Conservation (phyloP, 2,888 invertebrate genomes). For the Drosophila planitibia region DNA sequence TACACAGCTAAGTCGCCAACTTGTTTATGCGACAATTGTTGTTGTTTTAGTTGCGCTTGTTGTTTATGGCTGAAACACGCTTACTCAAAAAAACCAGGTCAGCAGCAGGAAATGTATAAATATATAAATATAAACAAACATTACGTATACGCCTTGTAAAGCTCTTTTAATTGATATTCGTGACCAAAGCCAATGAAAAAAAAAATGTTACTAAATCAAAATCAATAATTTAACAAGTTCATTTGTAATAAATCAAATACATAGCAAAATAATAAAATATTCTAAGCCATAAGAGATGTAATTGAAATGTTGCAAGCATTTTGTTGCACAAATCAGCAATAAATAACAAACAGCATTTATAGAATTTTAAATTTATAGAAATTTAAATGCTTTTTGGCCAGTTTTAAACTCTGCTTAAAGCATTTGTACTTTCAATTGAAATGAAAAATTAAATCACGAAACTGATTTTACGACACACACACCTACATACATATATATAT, state of each 20-base stretch:
- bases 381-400: background rate
- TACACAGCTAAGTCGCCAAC: conserved; percentile 38
- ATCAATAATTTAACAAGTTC: conserved; percentile 30
- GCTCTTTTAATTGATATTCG: conserved; percentile 54
- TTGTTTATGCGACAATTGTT: conserved; percentile 29
- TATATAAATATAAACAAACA: background rate
- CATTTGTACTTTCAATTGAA: background rate
- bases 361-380: background rate
- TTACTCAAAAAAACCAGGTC: conserved; percentile 31
- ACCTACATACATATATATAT: too few species aligned
- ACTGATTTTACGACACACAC: background rate
- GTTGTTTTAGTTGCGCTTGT: conserved; percentile 6
- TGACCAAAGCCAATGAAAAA: conserved; percentile 6
- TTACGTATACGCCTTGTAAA: conserved; percentile 40
- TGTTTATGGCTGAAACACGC: conserved; percentile 25
- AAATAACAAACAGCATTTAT: background rate
- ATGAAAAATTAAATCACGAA: background rate
- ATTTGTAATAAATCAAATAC: conserved; percentile 12
- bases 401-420: conserved; percentile 3
- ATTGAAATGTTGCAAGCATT: conserved; percentile 21
- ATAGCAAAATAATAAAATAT: conserved; percentile 2
- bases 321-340: conserved; percentile 8
- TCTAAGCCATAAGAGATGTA: conserved; percentile 10
- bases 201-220: background rate
- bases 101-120: conserved; percentile 3